Evolutionary conservation across 2,888 invertebrate species (phyloP).

Genomic region (Callyntrura guangdongensis): DNA sequence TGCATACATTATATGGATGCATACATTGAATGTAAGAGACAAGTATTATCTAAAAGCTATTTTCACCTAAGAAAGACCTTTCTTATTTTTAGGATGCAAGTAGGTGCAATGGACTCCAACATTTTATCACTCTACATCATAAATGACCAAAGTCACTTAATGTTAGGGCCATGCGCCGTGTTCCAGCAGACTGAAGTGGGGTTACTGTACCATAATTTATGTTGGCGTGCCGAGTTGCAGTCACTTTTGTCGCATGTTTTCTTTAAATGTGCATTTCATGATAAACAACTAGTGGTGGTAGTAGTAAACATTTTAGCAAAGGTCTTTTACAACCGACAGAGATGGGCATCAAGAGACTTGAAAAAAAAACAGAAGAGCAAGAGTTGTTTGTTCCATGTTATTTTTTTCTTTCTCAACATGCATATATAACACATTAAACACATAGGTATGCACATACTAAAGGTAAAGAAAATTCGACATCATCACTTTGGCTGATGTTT

Average conservation of each 20-base stretch:
- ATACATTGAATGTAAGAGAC: too few species aligned
- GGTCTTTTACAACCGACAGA: not conserved
- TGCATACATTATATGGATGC: not conserved
- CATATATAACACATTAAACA: too few species aligned
- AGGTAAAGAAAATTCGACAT: too few species aligned
- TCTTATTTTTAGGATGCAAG: too few species aligned
- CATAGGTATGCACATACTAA: too few species aligned
- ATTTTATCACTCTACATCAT: not conserved
- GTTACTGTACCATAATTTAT: conserved; percentile 25
- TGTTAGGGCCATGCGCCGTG: not conserved
- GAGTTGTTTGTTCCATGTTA: too few species aligned
- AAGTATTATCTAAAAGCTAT: too few species aligned
- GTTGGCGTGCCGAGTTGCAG: conserved; percentile 25
- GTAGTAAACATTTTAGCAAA: too few species aligned
- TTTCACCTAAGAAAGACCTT: not conserved
- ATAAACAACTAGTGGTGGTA: not conserved
- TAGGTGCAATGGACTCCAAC: conserved; percentile 8
- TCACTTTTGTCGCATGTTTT: conserved; percentile 54
- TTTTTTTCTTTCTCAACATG: too few species aligned
- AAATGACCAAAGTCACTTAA: conserved; percentile 4
- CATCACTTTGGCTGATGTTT: not conserved
- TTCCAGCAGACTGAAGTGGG: not conserved
- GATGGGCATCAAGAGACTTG: not conserved
- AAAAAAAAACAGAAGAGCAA: not conserved
- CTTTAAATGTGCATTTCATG: conserved; percentile 38